Evolutionary conservation across 2,888 invertebrate genomes (phyloP).

Genomic region (Heliothis peltigera): DNA sequence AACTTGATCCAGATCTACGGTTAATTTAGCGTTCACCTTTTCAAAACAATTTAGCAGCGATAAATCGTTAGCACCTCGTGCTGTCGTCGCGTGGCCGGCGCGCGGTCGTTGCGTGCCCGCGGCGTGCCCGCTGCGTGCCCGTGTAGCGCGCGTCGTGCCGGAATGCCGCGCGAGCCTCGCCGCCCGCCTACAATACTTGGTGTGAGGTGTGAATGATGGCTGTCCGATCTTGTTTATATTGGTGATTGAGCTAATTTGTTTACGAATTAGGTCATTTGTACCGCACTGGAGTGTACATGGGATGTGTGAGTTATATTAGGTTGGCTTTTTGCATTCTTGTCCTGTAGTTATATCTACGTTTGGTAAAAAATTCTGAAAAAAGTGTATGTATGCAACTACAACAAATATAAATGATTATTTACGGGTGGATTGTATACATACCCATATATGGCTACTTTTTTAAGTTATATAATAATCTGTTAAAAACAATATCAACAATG

Average conservation of each 20-base stretch:
- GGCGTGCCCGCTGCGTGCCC: slow-evolving; percentile 55
- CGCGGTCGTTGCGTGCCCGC: slow-evolving; percentile 63
- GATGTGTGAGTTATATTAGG: not conserved
- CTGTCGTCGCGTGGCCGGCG: slow-evolving; percentile 73
- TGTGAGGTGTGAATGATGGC: slow-evolving; percentile 78
- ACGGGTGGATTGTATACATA: too few relatives aligned
- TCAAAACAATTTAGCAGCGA: slow-evolving; percentile 77
- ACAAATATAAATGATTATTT: too few relatives aligned
- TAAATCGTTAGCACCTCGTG: slow-evolving; percentile 77
- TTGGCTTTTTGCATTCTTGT: not conserved
- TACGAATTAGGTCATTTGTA: slow-evolving; percentile 44
- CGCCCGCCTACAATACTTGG: slow-evolving; percentile 54
- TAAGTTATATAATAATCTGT: too few relatives aligned
- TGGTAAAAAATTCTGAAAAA: too few relatives aligned
- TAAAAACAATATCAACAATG: too few relatives aligned
- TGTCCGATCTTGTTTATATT: slow-evolving; percentile 72
- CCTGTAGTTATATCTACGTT: too few relatives aligned
- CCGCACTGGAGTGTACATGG: slow-evolving; percentile 10
- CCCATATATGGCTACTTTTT: too few relatives aligned
- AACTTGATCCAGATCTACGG: slow-evolving; percentile 59
- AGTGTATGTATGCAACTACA: too few relatives aligned
- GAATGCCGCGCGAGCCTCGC: slow-evolving; percentile 55
- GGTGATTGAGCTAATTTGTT: slow-evolving; percentile 58
- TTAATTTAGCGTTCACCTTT: slow-evolving; percentile 81
- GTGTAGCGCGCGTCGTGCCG: slow-evolving; percentile 52